These are phyloP conservation scores for Lepidocyrtoides sp. DNA, from an alignment of 2,888 invertebrate genomes.

Conservation along the genomic window DNA sequence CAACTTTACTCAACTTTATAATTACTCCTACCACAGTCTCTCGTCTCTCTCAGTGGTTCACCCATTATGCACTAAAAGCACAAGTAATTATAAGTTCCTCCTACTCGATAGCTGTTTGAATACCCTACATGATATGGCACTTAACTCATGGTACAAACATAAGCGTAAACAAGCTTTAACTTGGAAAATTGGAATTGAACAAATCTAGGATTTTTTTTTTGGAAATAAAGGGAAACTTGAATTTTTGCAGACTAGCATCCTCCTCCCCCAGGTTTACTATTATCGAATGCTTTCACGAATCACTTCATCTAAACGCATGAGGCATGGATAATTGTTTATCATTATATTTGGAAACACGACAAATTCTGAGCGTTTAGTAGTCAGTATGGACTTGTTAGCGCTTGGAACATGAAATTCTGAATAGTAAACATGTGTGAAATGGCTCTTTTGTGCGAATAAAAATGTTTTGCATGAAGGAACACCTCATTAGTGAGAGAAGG, in stretches of 20 bases:
- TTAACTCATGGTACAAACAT: background rate
- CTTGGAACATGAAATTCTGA: background rate
- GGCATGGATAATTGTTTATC: slow-evolving; percentile 13
- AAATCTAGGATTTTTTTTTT: no score
- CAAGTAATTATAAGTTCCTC: background rate
- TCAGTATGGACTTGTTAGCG: background rate
- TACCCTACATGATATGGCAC: no score
- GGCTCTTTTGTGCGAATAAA: background rate
- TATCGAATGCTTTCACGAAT: slow-evolving; percentile 10
- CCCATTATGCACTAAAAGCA: background rate
- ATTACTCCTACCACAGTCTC: background rate
- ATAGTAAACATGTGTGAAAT: background rate
- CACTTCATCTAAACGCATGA: slow-evolving; percentile 22
- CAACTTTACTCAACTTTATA: background rate
- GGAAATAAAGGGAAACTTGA: no score
- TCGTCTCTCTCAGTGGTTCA: background rate
- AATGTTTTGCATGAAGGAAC: slow-evolving; percentile 23
- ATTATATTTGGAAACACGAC: background rate
- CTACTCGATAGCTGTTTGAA: no score
- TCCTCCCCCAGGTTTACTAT: no score
- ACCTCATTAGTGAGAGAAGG: slow-evolving; percentile 21
- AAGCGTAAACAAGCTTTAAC: no score
- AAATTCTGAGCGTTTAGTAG: background rate
- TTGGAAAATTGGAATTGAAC: no score
- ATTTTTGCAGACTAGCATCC: no score